Conservation (phyloP, 2,113 vertebrate species). For the Mastomys natalensis region DNA sequence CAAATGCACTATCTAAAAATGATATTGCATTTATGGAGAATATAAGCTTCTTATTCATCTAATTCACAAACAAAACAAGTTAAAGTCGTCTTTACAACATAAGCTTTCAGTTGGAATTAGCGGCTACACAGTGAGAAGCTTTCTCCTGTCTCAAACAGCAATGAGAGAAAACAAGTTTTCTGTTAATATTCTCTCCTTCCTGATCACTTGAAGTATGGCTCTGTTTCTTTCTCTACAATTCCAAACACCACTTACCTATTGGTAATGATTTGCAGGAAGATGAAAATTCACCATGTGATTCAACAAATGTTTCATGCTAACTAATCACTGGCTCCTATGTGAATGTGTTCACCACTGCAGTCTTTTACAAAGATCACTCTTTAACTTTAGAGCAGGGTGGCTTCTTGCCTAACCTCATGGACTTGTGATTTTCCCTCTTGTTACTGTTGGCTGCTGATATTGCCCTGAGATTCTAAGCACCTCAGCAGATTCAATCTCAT, state of each 20-base stretch:
- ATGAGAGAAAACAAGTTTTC: neutral
- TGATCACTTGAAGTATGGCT: neutral
- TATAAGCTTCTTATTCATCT: neutral
- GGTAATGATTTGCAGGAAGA: neutral
- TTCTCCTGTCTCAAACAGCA: neutral
- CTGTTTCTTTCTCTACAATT: neutral
- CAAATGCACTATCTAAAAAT: neutral
- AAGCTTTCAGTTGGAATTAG: neutral
- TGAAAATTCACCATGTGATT: neutral
- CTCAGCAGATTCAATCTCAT: constrained; percentile 18
- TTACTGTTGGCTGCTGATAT: neutral
- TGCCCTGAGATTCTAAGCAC: neutral
- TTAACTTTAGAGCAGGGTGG: neutral
- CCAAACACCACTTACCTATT: neutral
- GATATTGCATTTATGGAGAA: neutral
- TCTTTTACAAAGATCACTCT: neutral
- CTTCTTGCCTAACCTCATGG: neutral
- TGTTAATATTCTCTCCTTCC: neutral
- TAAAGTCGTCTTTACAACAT: neutral
- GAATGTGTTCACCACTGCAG: accelerated
- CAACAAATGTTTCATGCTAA: neutral
- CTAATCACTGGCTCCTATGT: neutral
- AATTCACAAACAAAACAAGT: neutral
- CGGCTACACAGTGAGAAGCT: neutral
- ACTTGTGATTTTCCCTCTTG: neutral